Percentiles rank a stretch among this genome's conserved stretches.
These are phyloP conservation scores for Ophiothrix spiculata DNA, from an alignment of 35 echinoderm and acorn worm genomes.

Conservation along the genomic window DNA sequence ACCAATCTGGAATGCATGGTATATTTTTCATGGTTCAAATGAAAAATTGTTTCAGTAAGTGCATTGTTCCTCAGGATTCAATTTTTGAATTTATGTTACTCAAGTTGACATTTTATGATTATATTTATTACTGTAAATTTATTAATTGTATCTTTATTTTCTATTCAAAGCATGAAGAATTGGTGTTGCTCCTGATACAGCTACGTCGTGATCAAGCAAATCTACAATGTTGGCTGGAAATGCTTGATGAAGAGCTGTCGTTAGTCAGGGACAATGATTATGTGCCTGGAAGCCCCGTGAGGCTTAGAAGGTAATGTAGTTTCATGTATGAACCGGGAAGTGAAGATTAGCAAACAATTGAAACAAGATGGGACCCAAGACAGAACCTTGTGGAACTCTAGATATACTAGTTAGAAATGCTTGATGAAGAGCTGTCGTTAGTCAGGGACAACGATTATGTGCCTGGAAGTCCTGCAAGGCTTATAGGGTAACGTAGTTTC, in stretches of 20 bases:
- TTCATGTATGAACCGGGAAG: not conserved
- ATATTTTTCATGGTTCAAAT: too few species aligned
- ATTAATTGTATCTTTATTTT: constrained; percentile 6
- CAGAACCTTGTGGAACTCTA: too few species aligned
- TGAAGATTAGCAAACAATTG: too few species aligned
- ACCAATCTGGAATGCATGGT: too few species aligned
- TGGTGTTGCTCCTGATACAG: constrained; percentile 94
- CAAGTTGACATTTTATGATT: too few species aligned
- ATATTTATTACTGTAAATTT: too few species aligned
- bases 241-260: constrained; percentile 73
- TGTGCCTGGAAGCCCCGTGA: constrained; percentile 27
- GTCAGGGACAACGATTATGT: constrained; percentile 32
- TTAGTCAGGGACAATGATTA: constrained; percentile 39
- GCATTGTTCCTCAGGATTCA: too few species aligned
- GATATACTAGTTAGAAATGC: constrained; percentile 60
- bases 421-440: constrained; percentile 67
- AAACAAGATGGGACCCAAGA: too few species aligned
- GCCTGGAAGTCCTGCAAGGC: constrained; percentile 30
- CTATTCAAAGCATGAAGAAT: constrained; percentile 79
- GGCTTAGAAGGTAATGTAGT: constrained; percentile 54
- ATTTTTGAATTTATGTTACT: too few species aligned
- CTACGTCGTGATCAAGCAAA: constrained; percentile 85
- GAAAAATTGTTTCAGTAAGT: too few species aligned
- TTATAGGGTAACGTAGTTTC: constrained; percentile 47
- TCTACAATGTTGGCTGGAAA: constrained; percentile 61